Base-by-base conservation (phyloP, 2,113 vertebrate species). In the Brachyistius frenatus region DNA sequence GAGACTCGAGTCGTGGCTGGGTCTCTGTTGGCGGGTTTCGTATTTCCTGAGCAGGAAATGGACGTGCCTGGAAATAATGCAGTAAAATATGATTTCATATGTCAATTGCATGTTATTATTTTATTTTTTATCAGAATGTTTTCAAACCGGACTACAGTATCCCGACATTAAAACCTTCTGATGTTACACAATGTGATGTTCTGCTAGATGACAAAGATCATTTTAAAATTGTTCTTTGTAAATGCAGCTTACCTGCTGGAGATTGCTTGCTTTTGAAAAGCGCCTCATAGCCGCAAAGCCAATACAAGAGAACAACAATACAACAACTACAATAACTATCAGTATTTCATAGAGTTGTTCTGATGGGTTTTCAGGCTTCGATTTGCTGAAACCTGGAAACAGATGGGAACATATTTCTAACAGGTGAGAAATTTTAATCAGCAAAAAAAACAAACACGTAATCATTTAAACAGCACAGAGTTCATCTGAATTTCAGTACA, bases 271-370 rank as follows among this genome's bases (percentile, higher is more conserved):
- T 5, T 0, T 0, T 46, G 15, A 64, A 54, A 3, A 5, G 1
- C 8, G 1, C 16, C 0, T 7, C 5, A 4, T 54, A 3, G 5
- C 8, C 10, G 13, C 3, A 16, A 7, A 11, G 7, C 2, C 0
- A 31, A 14, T 0, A 55, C 1, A 5, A 49, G 14, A 1, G 0
- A 4, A 47, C 3, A 31, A 0, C 61, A 0, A 1, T 1, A 23
- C 0, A 35, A 0, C 58, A 9, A 32, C 0, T 3, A 1, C 3
- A 62, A 15, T 0, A 37, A 31, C 0, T 7, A 35, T 0, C 1
- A 53, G 0, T 5, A 16, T 7, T 15, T 6, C 0, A 33, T 11
- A 0, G 0, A 0, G 0, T 0, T 1, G 0, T 16, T 1, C 0
- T 15, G 7, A 0, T 2, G 15, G 2, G 5, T 33, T 0, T 23